These are phyloP conservation scores for Thaleichthys pacificus DNA, from an alignment of 2,797 vertebrate species.

Conservation along the genomic window DNA sequence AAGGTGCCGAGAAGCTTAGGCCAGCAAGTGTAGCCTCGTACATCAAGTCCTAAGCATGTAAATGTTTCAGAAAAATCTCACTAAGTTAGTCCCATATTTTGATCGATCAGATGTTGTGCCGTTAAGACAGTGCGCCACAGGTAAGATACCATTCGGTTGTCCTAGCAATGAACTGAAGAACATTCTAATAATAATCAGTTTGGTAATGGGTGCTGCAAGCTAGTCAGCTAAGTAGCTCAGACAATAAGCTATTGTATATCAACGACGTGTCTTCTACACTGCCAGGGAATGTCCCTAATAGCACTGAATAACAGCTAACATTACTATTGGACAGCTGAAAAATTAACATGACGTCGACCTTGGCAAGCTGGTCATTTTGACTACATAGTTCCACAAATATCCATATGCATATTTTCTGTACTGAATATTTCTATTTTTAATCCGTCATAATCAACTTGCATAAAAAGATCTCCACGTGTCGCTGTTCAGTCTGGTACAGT, in stretches of 20 bases:
- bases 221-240: background rate
- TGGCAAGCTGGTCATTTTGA: constrained; percentile 44
- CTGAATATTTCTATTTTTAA: background rate
- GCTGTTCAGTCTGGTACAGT: background rate
- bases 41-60: constrained; percentile 68
- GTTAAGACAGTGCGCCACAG: too few relatives aligned
- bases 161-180: too few relatives aligned
- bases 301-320: constrained; percentile 41
- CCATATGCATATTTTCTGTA: constrained; percentile 39
- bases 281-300: constrained; percentile 29
- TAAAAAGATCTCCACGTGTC: background rate
- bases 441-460: background rate
- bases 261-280: constrained; percentile 17
- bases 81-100: background rate
- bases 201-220: background rate
- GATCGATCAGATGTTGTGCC: background rate
- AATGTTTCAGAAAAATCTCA: background rate
- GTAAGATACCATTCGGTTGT: too few relatives aligned
- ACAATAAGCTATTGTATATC: constrained; percentile 3
- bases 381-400: constrained; percentile 52
- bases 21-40: constrained; percentile 28
- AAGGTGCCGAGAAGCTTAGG: constrained; percentile 56
- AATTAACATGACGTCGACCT: constrained; percentile 55
- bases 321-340: constrained; percentile 47
- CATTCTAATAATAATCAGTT: too few relatives aligned